These are phyloP conservation scores for Xenops minutus DNA, from an alignment of 2,797 vertebrate genomes.

Conservation along the genomic window DNA sequence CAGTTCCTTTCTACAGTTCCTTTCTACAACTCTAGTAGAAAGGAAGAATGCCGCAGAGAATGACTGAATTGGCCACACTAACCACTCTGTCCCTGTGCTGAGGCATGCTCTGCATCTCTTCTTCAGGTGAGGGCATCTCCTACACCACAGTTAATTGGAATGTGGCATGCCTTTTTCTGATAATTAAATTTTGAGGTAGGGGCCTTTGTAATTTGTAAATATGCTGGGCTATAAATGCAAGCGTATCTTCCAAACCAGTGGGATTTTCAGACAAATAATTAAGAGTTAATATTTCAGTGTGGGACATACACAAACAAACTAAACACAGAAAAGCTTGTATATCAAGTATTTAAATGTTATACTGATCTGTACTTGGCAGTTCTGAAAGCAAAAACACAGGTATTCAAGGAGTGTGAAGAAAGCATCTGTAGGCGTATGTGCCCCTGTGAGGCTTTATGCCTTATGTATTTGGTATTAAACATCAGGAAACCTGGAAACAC, in stretches of 20 bases:
- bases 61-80: fast-evolving
- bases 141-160: not conserved
- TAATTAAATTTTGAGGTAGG: not conserved
- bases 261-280: not conserved
- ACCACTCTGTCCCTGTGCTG: fast-evolving
- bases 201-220: not conserved
- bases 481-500: not conserved
- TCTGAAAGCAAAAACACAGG: not conserved
- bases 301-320: not conserved
- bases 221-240: not conserved
- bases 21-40: not conserved
- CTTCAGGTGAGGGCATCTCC: not conserved
- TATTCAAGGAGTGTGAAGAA: not conserved
- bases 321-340: not conserved
- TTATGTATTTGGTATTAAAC: not conserved
- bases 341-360: not conserved
- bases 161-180: not conserved
- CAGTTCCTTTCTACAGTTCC: no score
- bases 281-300: not conserved
- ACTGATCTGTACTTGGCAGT: not conserved
- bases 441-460: not conserved
- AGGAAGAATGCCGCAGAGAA: not conserved
- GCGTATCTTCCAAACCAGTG: not conserved
- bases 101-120: not conserved
- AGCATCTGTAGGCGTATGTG: not conserved